These are phyloP conservation scores for Drosophila ustulata DNA, from an alignment of 2,888 invertebrate genomes.

Conservation along the genomic window DNA sequence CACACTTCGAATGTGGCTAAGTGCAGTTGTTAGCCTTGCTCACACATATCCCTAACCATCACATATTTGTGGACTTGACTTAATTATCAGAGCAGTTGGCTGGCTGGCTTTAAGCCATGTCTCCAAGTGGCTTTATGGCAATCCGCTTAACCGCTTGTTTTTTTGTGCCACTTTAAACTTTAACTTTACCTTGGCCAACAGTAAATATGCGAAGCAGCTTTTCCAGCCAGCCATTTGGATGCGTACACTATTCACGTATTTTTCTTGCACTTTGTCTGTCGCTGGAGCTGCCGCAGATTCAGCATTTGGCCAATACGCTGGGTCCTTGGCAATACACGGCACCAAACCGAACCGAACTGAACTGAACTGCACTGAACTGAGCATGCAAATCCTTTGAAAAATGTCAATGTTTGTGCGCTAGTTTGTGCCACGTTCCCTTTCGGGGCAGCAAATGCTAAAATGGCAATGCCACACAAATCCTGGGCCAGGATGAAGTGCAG, in stretches of 20 bases:
- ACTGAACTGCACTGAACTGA: constrained; percentile 9
- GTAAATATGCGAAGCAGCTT: constrained; percentile 42
- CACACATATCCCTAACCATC: neutral
- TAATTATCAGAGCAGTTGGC: constrained; percentile 10
- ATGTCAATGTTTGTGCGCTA: constrained; percentile 73
- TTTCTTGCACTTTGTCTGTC: constrained; percentile 68
- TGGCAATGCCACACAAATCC: constrained; percentile 29
- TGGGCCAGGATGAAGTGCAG: constrained; percentile 47
- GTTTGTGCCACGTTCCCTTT: constrained; percentile 1
- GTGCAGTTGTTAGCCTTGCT: constrained; percentile 20
- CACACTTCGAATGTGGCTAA: constrained; percentile 20
- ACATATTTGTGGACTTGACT: constrained; percentile 7
- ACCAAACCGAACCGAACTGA: too few relatives aligned
- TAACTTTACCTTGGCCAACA: constrained; percentile 21
- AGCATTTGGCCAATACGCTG: constrained; percentile 9
- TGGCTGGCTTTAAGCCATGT: constrained; percentile 7
- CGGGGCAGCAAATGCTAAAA: constrained; percentile 37
- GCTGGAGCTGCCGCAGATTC: constrained; percentile 6
- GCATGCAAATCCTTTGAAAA: constrained; percentile 75
- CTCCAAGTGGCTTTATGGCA: constrained; percentile 36
- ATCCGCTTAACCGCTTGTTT: constrained; percentile 59
- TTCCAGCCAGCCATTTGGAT: constrained; percentile 39
- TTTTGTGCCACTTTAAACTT: constrained; percentile 26
- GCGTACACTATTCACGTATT: constrained; percentile 41
- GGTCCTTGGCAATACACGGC: neutral